Base-by-base conservation (phyloP, 2,888 invertebrate species). In the Operophtera brumata region DNA sequence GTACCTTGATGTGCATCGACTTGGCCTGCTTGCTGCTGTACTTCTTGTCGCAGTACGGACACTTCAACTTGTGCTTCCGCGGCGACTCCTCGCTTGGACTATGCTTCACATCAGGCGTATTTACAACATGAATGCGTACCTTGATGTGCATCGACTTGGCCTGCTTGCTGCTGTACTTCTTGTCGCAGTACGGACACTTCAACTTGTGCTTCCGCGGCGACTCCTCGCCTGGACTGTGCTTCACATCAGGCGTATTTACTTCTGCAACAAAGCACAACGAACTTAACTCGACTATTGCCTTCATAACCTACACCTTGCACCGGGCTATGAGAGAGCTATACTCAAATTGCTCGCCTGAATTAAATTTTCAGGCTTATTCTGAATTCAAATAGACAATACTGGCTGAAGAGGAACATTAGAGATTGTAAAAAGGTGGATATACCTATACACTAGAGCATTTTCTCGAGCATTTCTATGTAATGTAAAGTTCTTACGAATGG, bases 11-110 rank as follows among this genome's bases (percentile, higher is more conserved):
- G 72, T 93, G 93, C 42, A 92, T 72, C 28, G 93, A 92, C 61
- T 90, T 91, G 78, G 91, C 91, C 71, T 93, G 92, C 61, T 92
- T 92, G 43, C 86, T 91, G 50, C 88, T 84, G 64, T 93, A 94
- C 12, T 82, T 70, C 71, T 93, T 93, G n/a, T 91, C 87, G 66
- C 94, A 94, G 34, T 90, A 82, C 41, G 86, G 82, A 62, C 93
- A 94, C 53, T 84, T 83, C 32, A 87, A 71, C 61, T 77, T 81
- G 43, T 57, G 59, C 51, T 26, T 65, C 51, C n/a, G 64, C 54
- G 34, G 61, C 61, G 8, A 10, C 36, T 47, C 47, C 4, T 56
- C 55, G 11, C 25, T 36, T 7, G 37, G 42, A 36, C 9, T 1
- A 6, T 41, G 36, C 13, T 47, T 42, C 5, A n/a, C 3, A 0